Evolutionary conservation across 2,113 vertebrate species (phyloP).

Genomic region (Arenaria interpres): DNA sequence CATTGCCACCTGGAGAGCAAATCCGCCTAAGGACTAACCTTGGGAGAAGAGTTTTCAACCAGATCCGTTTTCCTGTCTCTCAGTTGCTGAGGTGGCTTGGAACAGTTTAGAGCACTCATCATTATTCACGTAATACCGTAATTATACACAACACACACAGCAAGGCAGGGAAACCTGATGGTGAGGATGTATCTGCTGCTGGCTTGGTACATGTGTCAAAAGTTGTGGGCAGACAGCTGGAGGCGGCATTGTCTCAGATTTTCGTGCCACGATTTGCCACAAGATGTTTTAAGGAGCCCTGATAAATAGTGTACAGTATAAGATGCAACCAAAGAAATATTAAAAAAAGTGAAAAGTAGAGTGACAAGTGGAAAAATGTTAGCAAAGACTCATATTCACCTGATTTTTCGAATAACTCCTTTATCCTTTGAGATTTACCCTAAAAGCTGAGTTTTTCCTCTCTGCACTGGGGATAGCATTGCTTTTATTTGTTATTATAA

Average conservation of each 20-base stretch:
- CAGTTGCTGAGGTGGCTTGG: neutral
- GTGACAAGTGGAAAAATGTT: neutral
- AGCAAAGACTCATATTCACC: neutral
- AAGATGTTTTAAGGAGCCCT: neutral
- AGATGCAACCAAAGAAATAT: neutral
- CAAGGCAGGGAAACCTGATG: neutral
- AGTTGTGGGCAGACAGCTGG: neutral
- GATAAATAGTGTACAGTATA: neutral
- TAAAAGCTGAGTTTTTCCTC: neutral
- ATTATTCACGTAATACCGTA: accelerated
- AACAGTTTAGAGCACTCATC: neutral
- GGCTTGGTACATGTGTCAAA: neutral
- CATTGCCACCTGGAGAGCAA: neutral
- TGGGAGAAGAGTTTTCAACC: neutral
- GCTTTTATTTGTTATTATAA: neutral
- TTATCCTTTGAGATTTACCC: neutral
- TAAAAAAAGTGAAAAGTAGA: neutral
- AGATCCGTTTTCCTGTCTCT: neutral
- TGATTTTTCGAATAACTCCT: neutral
- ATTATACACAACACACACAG: neutral
- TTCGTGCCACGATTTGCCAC: neutral
- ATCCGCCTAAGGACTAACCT: neutral
- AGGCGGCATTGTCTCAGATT: neutral
- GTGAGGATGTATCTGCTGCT: neutral
- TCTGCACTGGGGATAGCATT: neutral